Percentiles rank a stretch among this genome's conserved stretches.
phyloP scores from a whole-genome alignment of 2,113 vertebrate genomes.

The Indicator indicator region DNA sequence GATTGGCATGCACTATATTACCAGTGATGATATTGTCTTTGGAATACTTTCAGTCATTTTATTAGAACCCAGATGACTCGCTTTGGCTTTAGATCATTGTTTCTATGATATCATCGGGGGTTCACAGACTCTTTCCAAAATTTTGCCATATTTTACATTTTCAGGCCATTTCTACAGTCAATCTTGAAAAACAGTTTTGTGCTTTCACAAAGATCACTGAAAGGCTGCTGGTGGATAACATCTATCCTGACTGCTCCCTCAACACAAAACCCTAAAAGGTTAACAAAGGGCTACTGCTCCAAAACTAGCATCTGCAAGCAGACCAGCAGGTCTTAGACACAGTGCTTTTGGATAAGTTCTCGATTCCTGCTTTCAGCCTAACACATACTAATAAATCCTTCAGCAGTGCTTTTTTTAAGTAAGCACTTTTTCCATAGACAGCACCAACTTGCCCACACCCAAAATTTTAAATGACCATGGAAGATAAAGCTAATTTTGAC shows the following conservation, averaged over 20 bases:
- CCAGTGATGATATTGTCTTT: not conserved
- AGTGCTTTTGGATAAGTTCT: not conserved
- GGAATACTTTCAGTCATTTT: not conserved
- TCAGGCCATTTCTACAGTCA: not conserved
- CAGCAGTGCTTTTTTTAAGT: not conserved
- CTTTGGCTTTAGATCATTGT: not conserved
- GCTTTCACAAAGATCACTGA: not conserved
- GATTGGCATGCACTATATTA: not conserved
- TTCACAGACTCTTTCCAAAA: not conserved
- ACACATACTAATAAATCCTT: fast-evolving
- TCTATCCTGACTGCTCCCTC: not conserved
- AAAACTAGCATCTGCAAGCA: not conserved
- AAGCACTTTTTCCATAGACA: not conserved
- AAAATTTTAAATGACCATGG: not conserved
- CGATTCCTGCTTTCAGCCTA: not conserved
- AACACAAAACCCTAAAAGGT: not conserved
- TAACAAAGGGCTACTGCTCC: not conserved
- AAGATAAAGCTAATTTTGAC: not conserved
- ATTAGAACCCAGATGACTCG: not conserved
- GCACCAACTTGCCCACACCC: not conserved
- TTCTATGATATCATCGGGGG: not conserved
- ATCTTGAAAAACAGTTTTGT: not conserved
- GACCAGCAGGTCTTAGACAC: not conserved
- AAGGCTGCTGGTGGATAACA: not conserved
- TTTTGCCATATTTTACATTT: not conserved